Percentiles rank a stretch among this genome's conserved stretches.
Conservation (phyloP, 2,888 invertebrate species). For the Ochropleura leucogaster region DNA sequence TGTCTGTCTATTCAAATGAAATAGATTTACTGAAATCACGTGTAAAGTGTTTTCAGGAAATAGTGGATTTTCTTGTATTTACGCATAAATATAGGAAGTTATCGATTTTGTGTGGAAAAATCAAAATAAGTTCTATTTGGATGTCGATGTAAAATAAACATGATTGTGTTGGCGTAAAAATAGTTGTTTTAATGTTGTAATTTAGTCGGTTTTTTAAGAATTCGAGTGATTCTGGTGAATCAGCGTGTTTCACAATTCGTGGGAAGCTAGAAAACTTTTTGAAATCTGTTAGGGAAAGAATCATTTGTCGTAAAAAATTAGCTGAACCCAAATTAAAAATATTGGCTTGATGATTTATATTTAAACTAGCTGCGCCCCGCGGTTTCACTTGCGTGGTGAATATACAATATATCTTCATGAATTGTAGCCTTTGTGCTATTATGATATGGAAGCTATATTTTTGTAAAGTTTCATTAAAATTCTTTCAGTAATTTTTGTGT, state of each 20-base stretch:
- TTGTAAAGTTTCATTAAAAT: too few relatives aligned
- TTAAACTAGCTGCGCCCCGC: too few relatives aligned
- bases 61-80: constrained; percentile 7
- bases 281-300: too few relatives aligned
- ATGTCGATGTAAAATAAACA: constrained; percentile 33
- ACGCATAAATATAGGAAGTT: constrained; percentile 41
- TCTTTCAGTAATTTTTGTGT: too few relatives aligned
- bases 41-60: constrained; percentile 43
- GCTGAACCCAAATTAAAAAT: too few relatives aligned
- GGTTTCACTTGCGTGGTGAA: too few relatives aligned
- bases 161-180: constrained; percentile 8
- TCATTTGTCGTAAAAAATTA: too few relatives aligned
- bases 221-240: neutral
- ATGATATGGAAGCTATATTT: too few relatives aligned
- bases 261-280: neutral
- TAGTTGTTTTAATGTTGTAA: neutral
- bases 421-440: too few relatives aligned
- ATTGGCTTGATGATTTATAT: too few relatives aligned
- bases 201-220: neutral
- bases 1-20: constrained; percentile 33
- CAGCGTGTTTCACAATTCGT: neutral
- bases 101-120: constrained; percentile 17
- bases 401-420: too few relatives aligned
- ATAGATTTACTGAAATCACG: constrained; percentile 24
- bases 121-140: constrained; percentile 10